These are phyloP conservation scores for Lasioglossum oenotherae DNA, from an alignment of 2,888 invertebrate species.

Conservation along the genomic window DNA sequence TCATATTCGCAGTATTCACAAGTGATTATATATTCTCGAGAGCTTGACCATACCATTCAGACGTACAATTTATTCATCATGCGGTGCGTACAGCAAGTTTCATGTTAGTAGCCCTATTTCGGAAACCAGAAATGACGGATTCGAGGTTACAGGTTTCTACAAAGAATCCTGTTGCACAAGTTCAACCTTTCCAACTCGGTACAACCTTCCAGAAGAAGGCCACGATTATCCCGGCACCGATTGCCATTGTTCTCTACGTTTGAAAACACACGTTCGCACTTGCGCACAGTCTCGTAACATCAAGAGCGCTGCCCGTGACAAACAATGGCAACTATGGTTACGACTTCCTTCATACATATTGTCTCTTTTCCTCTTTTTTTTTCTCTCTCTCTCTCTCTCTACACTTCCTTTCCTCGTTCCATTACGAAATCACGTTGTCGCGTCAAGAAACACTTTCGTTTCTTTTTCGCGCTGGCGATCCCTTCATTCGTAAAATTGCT, in stretches of 20 bases:
- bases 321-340: constrained; percentile 48
- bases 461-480: constrained; percentile 23
- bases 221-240: neutral
- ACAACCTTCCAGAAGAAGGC: constrained; percentile 24
- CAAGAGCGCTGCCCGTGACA: constrained; percentile 25
- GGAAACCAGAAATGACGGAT: neutral
- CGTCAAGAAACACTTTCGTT: constrained; percentile 39
- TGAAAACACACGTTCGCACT: constrained; percentile 29
- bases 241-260: constrained; percentile 18
- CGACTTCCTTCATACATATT: constrained; percentile 15
- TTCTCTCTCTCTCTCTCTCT: neutral
- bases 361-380: neutral
- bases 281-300: constrained; percentile 18
- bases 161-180: neutral
- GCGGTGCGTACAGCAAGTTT: neutral
- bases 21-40: neutral
- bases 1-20: neutral
- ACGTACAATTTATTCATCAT: neutral
- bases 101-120: neutral
- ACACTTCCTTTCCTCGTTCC: constrained; percentile 24
- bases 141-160: neutral
- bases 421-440: constrained; percentile 47
- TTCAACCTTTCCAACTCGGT: constrained; percentile 23
- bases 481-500: constrained; percentile 34
- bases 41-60: neutral